Percentiles rank a stretch among this genome's conserved stretches.
Conservation (phyloP, 2,797 vertebrate genomes). For the Rhinatrema bivittatum region DNA sequence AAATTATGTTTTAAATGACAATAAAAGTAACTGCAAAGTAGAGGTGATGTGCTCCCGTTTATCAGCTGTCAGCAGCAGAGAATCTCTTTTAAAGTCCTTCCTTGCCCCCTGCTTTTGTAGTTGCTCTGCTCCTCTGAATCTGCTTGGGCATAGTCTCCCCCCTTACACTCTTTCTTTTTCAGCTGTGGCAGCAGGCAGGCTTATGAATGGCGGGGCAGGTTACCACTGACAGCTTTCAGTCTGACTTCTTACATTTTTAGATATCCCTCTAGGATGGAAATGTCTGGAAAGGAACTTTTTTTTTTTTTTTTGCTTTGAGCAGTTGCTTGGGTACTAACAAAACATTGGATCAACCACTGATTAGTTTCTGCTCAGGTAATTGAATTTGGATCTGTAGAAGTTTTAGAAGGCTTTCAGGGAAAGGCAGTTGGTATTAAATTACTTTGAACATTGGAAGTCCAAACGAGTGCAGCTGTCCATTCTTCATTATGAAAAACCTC, state of each 20-base stretch:
- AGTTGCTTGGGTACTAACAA: conserved; percentile 16
- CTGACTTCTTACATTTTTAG: conserved; percentile 17
- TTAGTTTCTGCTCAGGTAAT: conserved; percentile 33
- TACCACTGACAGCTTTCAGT: conserved; percentile 19
- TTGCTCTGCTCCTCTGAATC: too few relatives aligned
- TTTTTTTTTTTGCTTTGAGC: conserved; percentile 29
- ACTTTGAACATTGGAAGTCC: conserved; percentile 34
- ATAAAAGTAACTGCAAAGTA: too few relatives aligned
- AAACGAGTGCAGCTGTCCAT: conserved; percentile 24
- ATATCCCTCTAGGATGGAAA: conserved; percentile 18
- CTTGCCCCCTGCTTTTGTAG: background rate
- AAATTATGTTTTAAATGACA: too few relatives aligned
- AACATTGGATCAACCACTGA: conserved; percentile 23
- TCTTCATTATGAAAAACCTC: conserved; percentile 26
- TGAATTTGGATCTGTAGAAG: conserved; percentile 43
- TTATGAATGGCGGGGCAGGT: conserved; percentile 3
- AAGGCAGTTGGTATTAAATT: conserved; percentile 38
- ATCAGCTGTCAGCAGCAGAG: too few relatives aligned
- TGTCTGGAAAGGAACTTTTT: conserved; percentile 9
- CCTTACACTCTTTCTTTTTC: background rate
- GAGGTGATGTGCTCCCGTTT: too few relatives aligned
- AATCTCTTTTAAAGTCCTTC: background rate
- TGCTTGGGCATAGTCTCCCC: background rate
- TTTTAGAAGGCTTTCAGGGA: conserved; percentile 43
- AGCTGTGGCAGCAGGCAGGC: conserved; percentile 8